phyloP scores from a whole-genome alignment of 2,113 vertebrate genomes.

The Varanus komodoensis region DNA sequence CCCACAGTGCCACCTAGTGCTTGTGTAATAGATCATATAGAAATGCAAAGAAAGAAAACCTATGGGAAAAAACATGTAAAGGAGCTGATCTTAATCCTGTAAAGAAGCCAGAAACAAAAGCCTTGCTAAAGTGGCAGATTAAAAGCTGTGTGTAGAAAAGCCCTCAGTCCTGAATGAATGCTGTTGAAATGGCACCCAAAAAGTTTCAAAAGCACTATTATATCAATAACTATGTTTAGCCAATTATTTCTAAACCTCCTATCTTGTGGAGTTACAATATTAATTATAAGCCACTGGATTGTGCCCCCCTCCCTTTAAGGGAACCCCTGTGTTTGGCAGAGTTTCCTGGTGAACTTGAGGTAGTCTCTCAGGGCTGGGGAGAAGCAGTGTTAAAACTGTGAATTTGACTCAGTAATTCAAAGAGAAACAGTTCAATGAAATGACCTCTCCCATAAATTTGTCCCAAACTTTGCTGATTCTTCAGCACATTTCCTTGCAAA shows the following conservation, averaged over 20 bases:
- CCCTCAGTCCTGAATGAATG: no score
- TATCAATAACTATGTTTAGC: not conserved
- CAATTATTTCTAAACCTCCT: not conserved
- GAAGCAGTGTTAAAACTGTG: not conserved
- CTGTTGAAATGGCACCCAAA: not conserved
- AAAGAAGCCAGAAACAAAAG: no score
- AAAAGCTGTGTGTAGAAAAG: no score
- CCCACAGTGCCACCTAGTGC: no score
- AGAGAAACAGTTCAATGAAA: not conserved
- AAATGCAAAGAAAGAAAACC: no score
- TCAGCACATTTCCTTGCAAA: not conserved
- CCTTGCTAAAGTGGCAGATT: no score
- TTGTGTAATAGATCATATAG: no score
- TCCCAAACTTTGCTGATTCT: not conserved
- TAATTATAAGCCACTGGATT: not conserved
- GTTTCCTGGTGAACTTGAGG: not conserved
- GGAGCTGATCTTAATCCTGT: no score
- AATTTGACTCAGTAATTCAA: not conserved
- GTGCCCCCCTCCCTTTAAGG: not conserved
- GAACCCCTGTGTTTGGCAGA: not conserved
- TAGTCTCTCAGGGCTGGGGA: not conserved
- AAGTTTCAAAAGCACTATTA: not conserved
- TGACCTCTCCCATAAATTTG: no score
- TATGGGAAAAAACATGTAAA: no score
- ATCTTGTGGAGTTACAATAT: not conserved